Base-by-base conservation (phyloP, 2,888 invertebrate species). In the Carabus problematicus region DNA sequence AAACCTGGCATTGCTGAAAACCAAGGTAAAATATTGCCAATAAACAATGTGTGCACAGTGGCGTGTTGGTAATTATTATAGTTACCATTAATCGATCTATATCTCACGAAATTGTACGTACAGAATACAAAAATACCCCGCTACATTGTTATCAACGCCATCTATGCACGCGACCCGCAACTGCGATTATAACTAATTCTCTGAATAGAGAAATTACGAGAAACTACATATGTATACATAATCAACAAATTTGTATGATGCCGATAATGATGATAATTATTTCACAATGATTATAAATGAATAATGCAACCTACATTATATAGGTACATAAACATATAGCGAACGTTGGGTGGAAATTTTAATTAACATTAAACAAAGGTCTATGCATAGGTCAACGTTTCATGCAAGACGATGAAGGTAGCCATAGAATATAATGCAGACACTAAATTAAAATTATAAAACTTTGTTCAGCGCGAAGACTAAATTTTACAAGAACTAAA, bases 31-130 rank as follows among this genome's bases (percentile, higher is more conserved):
- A 62, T 69, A 69, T 62, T 56, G 69, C 61, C 69, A 69, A 69
- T 69, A 62, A 62, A 69, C 56, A 62, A 69, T 69, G 62, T 62
- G 43, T n/a, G n/a, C n/a, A n/a, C 62, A 55, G 29, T 55, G 47
- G 12, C 62, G 55, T 69, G 67, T 43, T 42, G 14, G 47, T 68
- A 69, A 69, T 69, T 69, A 69, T 69, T 69, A 69, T 62, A 62
- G 62, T 69, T 62, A 62, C 56, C 39, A 55, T 55, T 62, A 69
- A 55, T 43, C 45, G 69, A 69, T 69, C 9, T 16, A n/a, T 45
- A 69, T 69, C 69, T 69, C 67, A 67, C 67, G 67, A 45, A 55
- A 60, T 47, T 16, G 14, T 7, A 16, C 4, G 8, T 18, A 52
- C 3, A 52, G 29, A 52, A 52, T 4, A 52, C 1, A 8, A n/a